Percentiles rank a stretch among this genome's conserved stretches.
Evolutionary conservation across 2,113 vertebrate genomes (phyloP).

Genomic region (Nipponia nippon): DNA sequence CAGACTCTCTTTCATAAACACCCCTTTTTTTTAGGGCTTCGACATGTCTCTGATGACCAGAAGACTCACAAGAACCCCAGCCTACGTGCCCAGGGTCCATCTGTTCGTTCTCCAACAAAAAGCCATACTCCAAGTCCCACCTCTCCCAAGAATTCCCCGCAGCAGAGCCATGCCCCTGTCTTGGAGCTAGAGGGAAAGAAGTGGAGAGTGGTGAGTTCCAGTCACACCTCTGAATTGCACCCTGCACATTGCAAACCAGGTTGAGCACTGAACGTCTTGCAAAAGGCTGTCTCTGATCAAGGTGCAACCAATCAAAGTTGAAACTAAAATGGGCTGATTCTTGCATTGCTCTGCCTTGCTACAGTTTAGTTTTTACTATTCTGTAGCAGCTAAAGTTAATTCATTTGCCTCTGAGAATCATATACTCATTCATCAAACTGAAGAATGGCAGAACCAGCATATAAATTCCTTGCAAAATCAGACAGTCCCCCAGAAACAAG

Average conservation of each 20-base stretch:
- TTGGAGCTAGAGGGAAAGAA: conserved; percentile 96
- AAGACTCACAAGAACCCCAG: conserved; percentile 92
- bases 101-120: conserved; percentile 73
- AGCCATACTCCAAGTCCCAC: conserved; percentile 59
- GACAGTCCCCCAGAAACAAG: not conserved
- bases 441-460: not conserved
- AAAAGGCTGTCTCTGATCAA: not conserved
- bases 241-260: not conserved
- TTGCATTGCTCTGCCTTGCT: not conserved
- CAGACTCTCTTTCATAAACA: not conserved
- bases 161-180: conserved; percentile 79
- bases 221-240: not conserved
- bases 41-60: conserved; percentile 87
- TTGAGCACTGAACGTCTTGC: not conserved
- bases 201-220: conserved; percentile 91
- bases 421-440: not conserved
- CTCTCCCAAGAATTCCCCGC: conserved; percentile 52
- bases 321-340: not conserved
- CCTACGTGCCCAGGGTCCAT: conserved; percentile 76
- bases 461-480: not conserved
- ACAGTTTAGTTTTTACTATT: not conserved
- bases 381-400: not conserved
- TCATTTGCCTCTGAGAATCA: not conserved
- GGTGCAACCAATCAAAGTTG: not conserved
- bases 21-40: conserved; percentile 76